phyloP scores from a whole-genome alignment of 2,888 invertebrate genomes.

The Trilocha varians region DNA sequence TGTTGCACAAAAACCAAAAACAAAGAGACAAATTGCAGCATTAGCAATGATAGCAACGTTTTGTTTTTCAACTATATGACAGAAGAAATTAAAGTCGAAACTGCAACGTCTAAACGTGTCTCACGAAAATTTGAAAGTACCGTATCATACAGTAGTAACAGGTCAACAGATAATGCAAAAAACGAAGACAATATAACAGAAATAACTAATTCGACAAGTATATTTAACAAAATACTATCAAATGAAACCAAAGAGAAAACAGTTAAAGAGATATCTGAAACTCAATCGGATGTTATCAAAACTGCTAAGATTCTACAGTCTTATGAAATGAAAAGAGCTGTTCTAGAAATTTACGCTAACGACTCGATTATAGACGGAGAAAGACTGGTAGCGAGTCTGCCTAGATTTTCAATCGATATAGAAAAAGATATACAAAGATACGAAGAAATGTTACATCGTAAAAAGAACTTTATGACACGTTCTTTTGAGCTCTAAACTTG shows the following conservation, averaged over 20 bases:
- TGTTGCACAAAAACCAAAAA: conserved; percentile 26
- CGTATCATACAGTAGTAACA: conserved; percentile 17
- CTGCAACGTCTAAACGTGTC: conserved; percentile 28
- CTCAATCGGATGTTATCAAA: background rate
- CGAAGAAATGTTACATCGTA: conserved; percentile 3
- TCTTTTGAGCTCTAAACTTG: background rate
- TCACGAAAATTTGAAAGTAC: conserved; percentile 17
- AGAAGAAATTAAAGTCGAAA: conserved; percentile 29
- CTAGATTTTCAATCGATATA: conserved; percentile 39
- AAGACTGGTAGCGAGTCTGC: conserved; percentile 42
- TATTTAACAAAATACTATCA: no score
- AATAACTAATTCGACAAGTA: no score
- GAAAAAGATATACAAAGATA: conserved; percentile 24
- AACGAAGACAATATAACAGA: no score
- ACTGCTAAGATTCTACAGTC: conserved; percentile 41
- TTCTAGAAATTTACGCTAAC: conserved; percentile 51
- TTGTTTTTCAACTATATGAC: conserved; percentile 18
- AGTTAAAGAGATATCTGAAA: no score
- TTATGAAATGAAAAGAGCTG: conserved; percentile 53
- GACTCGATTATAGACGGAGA: conserved; percentile 28
- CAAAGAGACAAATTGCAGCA: conserved; percentile 32
- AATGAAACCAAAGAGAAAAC: no score
- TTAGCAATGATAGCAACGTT: conserved; percentile 24
- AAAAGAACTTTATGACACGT: background rate
- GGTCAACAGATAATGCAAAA: background rate